Evolutionary conservation across 64 coral and sea anemone species (phyloP).

Genomic region (Acropora yongei): DNA sequence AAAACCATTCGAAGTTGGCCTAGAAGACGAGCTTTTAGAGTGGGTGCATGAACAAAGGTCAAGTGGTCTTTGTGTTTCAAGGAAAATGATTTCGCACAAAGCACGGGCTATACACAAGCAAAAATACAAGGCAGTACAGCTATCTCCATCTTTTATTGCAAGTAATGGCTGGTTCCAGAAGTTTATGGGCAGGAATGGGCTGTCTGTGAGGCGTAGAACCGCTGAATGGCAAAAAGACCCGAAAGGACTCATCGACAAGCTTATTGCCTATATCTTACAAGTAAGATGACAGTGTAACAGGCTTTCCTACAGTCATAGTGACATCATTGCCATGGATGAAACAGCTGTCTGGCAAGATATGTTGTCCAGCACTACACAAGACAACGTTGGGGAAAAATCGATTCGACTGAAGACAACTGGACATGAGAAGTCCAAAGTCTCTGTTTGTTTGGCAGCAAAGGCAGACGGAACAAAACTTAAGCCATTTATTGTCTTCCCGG

Average conservation of each 20-base stretch:
- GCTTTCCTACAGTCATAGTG: constrained; percentile 28
- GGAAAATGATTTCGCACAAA: no score
- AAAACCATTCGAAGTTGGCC: background rate
- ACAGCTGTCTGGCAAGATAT: constrained; percentile 50
- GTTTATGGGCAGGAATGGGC: constrained; percentile 40
- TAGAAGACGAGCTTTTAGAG: background rate
- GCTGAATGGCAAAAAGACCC: constrained; percentile 44
- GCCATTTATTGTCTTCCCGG: constrained; percentile 42
- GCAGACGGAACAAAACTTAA: constrained; percentile 46
- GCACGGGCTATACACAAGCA: no score
- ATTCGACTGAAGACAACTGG: constrained; percentile 49
- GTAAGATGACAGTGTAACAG: constrained; percentile 35
- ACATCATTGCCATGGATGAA: constrained; percentile 55
- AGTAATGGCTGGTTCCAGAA: constrained; percentile 23
- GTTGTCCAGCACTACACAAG: constrained; percentile 41
- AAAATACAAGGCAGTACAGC: no score
- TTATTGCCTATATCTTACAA: constrained; percentile 49
- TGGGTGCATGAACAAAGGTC: background rate
- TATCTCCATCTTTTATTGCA: background rate
- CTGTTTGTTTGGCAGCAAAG: constrained; percentile 50
- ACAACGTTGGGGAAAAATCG: constrained; percentile 25
- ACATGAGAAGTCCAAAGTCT: constrained; percentile 51
- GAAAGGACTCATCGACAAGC: constrained; percentile 43
- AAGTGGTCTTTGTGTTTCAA: no score
- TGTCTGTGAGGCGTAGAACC: constrained; percentile 34